Conservation (phyloP, 2,113 vertebrate species). For the Hiodon tergisus region DNA sequence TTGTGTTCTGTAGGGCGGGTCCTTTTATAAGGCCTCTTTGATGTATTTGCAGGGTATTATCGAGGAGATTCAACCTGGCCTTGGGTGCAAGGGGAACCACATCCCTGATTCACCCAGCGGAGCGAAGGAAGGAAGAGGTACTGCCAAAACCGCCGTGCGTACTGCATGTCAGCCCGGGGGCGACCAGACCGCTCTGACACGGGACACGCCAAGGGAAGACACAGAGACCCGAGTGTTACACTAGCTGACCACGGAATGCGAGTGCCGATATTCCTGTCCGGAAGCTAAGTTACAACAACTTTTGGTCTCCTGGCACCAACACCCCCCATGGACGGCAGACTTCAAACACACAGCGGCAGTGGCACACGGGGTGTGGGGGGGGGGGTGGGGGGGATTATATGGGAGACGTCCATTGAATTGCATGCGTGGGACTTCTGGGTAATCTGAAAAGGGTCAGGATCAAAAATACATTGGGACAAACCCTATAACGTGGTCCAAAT, state of each 20-base stretch:
- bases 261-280: slow-evolving; percentile 21
- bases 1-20: too few species aligned
- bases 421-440: too few species aligned
- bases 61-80: too few species aligned
- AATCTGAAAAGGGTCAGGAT: too few species aligned
- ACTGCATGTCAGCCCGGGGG: neutral
- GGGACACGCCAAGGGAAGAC: neutral
- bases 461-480: neutral
- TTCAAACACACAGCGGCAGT: too few species aligned
- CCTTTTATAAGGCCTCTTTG: too few species aligned
- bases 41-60: too few species aligned
- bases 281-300: slow-evolving; percentile 24
- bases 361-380: too few species aligned
- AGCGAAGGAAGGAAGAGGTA: neutral
- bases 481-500: neutral
- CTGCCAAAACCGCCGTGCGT: neutral
- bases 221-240: slow-evolving; percentile 5
- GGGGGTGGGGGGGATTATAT: too few species aligned
- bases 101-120: neutral
- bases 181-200: neutral
- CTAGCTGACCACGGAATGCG: slow-evolving; percentile 16
- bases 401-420: too few species aligned
- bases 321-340: too few species aligned
- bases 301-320: slow-evolving; percentile 13
- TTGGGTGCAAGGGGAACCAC: neutral